Base-by-base conservation (phyloP, 2,113 vertebrate genomes). In the Scolopax mira region DNA sequence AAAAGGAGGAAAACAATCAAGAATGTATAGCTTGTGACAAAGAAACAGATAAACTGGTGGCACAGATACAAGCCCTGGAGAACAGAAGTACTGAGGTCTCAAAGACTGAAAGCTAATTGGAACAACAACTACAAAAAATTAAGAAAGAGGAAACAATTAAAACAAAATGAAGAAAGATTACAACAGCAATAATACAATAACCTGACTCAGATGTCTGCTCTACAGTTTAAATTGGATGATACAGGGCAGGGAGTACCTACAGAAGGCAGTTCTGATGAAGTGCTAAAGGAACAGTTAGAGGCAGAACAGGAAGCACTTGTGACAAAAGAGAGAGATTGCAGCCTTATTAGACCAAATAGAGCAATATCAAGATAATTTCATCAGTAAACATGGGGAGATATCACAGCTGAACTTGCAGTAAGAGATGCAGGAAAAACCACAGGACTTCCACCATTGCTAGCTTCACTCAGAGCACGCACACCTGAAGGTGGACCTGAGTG, bases 201-300 rank as follows among this genome's bases (percentile, higher is more conserved):
- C 93, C 97, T 98, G 79, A 98, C 98, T 58, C 98, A 98, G 89
- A 98, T 98, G 71, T 98, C 99, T 18, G 96, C 97, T 17, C 87
- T 99, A 61, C 98, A 98, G 92, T 98, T 98, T 69, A 98, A 98
- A 91, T 92, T 98, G 46, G 98, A 98, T 92, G 98, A 99, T 97
- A 97, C 94, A 5, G 96, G 92, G 27, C 97, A 98, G 65, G 97
- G 96, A 17, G 48, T 98, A 75, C 97, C 97, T 72, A 19, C 37
- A 39, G 96, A 97, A 70, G 93, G 81, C 52, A 57, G 51, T 6
- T 73, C 64, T 67, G 97, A 98, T 70, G 92, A 97, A 79, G 84
- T 73, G 11, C 89, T 98, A 7, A 97, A 95, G 61, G 95, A 98
- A 70, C 96, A 96, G 18, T 84, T 98, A 41, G 97, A 98, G 77